Base-by-base conservation (phyloP, 2,888 invertebrate species). In the Macrosoma leucophasiata region DNA sequence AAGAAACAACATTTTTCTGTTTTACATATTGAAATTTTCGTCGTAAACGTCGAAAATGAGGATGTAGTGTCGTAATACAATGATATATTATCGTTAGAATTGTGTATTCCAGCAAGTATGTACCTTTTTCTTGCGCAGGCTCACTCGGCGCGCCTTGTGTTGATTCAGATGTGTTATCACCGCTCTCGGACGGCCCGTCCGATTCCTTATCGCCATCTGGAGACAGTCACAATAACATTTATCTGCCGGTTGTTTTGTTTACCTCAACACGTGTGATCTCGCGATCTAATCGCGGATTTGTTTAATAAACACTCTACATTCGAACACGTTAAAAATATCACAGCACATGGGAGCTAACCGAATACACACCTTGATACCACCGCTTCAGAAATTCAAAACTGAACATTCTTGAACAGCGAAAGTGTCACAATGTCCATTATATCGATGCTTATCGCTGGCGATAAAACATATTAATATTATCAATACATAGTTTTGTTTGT, bases 191-290 rank as follows among this genome's bases (percentile, higher is more conserved):
- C 39, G 76, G 79, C 2, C 78, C 82, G 52, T 85, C 84, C n/a
- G 84, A 82, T 43, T 84, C 85, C 60, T 84, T 85, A 51, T 79
- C 82, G 46, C 79, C 84, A 79, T 84, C 85, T 85, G 77, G 64
- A 73, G 51, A 29, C 48, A 46, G 50, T 39, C 50, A 37, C 17
- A 13, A 37, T 34, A 34, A 27, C 45, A 51, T 49, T 49, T 50
- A 39, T 42, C 59, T 54, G 56, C 57, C 52, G 55, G 52, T 29
- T 38, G n/a, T n/a, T n/a, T n/a, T n/a, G n/a, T n/a, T n/a, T n/a
- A n/a, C n/a, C n/a, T n/a, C n/a, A n/a, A n/a, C n/a, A n/a, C n/a
- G n/a, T n/a, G n/a, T n/a, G n/a, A n/a, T n/a, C n/a, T n/a, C n/a
- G n/a, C n/a, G n/a, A n/a, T n/a, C n/a, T n/a, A 34, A 26, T 36